Evolutionary conservation across 1,140 invertebrate genomes (phyloP), one percentile per base, ranked within the genome.

Genomic region (Bradynema listronoti): DNA sequence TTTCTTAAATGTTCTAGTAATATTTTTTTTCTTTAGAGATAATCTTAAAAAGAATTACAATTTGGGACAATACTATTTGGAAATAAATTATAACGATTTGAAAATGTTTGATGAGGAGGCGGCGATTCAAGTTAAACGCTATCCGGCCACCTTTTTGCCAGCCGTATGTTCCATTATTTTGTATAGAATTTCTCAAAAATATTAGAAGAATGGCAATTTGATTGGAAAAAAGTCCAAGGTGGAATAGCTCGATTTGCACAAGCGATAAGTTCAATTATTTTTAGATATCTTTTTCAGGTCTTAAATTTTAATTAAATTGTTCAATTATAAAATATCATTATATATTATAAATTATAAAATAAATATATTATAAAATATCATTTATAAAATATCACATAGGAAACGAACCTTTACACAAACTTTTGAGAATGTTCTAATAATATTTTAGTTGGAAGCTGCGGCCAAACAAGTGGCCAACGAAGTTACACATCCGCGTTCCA

Each of bases 391-490:
- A n/a, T n/a, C n/a, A n/a, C n/a, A n/a, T n/a, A n/a, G n/a, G n/a
- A n/a, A n/a, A n/a, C n/a, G n/a, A n/a, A 5, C 16, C 30, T 1
- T 5, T 50, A 39, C 14, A 39, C 14, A 39, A 39, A 19, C 36
- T n/a, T n/a, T n/a, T n/a, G n/a, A n/a, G 22, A 63, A 59, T 32
- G 11, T 5, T 30, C 0, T 56, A 19, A 27, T 50, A 32, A 41
- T n/a, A 36, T 33, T 63, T 71, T 65, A 86, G 79, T 88, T 99
- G 79, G 95, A 99, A 81, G 91, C 95, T 80, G 93, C 93, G 56
- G 91, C 91, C 0, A 92, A 86, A 80, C 91, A 96, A 80, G 88
- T 98, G 43, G 93, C 88, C 1, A 92, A 96, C 86, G 94, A 98
- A 81, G 81, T 99, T 1, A 97, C 92, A 27, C 83, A 86, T 19